These are phyloP conservation scores for Arizona elegans DNA, from an alignment of 2,113 vertebrate genomes.

Conservation along the genomic window DNA sequence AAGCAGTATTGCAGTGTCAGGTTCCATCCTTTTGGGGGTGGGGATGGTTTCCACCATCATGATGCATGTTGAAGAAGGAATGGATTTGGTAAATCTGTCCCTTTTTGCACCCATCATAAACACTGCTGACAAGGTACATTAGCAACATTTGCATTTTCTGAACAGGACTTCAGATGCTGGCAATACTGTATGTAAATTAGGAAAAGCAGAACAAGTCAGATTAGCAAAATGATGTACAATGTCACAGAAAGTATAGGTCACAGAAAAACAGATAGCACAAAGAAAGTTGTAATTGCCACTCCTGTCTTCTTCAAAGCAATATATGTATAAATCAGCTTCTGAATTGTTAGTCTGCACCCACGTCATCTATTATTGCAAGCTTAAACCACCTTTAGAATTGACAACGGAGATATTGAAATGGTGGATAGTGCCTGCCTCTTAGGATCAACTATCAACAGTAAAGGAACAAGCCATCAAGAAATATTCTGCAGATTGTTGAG, in stretches of 20 bases:
- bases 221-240: neutral
- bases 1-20: neutral
- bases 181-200: neutral
- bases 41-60: neutral
- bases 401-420: neutral
- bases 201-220: neutral
- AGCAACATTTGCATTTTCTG: neutral
- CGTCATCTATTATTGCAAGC: neutral
- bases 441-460: neutral
- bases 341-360: neutral
- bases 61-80: neutral
- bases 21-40: neutral
- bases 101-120: neutral
- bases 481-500: neutral
- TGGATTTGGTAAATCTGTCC: neutral
- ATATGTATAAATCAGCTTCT: neutral
- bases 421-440: neutral
- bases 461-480: neutral
- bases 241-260: neutral
- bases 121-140: neutral
- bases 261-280: neutral
- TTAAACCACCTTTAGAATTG: neutral
- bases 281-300: neutral
- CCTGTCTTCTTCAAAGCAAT: neutral
- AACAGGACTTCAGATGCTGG: neutral